Percentiles rank a stretch among this genome's conserved stretches.
Evolutionary conservation across 2,113 vertebrate genomes (phyloP).

Genomic region (Tinamus guttatus): DNA sequence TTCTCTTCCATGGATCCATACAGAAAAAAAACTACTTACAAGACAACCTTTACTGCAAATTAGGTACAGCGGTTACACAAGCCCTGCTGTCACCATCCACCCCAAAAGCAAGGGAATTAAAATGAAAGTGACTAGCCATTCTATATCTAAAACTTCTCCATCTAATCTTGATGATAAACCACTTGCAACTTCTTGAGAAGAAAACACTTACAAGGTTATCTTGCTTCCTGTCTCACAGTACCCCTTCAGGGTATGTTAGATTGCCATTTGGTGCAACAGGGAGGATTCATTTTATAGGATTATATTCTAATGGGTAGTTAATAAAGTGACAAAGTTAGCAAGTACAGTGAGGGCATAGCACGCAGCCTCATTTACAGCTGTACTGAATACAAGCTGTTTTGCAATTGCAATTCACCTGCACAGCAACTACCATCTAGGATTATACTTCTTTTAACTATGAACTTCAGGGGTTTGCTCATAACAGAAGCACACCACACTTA

Average conservation of each 20-base stretch:
- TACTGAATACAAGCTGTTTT: fast-evolving
- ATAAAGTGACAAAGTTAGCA: neutral
- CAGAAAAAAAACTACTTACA: neutral
- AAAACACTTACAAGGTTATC: neutral
- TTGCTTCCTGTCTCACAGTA: neutral
- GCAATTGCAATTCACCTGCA: neutral
- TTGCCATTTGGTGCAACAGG: neutral
- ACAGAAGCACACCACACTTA: neutral
- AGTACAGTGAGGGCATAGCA: neutral
- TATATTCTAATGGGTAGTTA: neutral
- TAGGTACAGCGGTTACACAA: neutral
- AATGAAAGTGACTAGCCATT: neutral
- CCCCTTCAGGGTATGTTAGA: neutral
- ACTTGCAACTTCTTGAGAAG: neutral
- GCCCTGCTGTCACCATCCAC: neutral
- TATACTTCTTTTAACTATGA: neutral
- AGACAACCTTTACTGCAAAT: neutral
- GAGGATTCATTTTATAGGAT: neutral
- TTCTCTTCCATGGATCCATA: neutral
- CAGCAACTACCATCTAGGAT: neutral
- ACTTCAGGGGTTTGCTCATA: neutral
- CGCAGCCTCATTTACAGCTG: neutral
- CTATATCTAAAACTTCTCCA: neutral
- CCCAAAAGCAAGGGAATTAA: neutral
- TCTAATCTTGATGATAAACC: neutral